Percentiles rank a stretch among this genome's conserved stretches.
These are phyloP conservation scores for Osmerus mordax DNA, from an alignment of 2,113 vertebrate species.

Conservation along the genomic window DNA sequence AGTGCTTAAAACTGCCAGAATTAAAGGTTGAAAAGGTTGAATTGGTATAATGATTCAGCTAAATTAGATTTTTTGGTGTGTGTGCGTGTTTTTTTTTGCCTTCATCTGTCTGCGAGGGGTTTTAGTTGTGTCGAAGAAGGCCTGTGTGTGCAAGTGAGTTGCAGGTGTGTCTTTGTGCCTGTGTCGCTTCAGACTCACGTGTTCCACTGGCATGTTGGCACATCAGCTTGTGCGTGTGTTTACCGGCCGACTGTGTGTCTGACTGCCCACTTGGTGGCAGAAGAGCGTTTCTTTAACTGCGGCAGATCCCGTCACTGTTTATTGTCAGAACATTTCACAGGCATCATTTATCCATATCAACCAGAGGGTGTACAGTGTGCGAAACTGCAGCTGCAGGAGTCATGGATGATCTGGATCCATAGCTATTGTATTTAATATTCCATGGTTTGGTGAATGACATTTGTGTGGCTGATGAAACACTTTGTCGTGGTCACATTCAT, in stretches of 20 bases:
- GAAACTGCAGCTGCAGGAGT: too few relatives aligned
- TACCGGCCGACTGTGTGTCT: not conserved
- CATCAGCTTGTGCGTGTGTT: not conserved
- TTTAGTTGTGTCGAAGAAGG: not conserved
- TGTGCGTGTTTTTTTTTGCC: not conserved
- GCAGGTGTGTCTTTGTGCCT: not conserved
- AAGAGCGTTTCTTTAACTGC: conserved; percentile 50
- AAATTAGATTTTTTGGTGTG: conserved; percentile 21
- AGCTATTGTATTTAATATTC: too few relatives aligned
- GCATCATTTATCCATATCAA: too few relatives aligned
- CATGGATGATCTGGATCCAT: too few relatives aligned
- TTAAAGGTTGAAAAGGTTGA: conserved; percentile 26
- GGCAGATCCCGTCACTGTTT: not conserved
- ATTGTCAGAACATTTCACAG: too few relatives aligned
- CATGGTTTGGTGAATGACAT: too few relatives aligned
- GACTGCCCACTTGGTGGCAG: conserved; percentile 70
- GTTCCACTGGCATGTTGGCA: not conserved
- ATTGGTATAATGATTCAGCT: conserved; percentile 37
- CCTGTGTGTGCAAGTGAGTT: not conserved
- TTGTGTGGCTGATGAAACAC: too few relatives aligned
- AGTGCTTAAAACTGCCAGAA: conserved; percentile 16
- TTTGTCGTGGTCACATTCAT: too few relatives aligned
- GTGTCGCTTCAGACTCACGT: not conserved
- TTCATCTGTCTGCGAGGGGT: not conserved
- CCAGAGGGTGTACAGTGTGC: too few relatives aligned